Base-by-base conservation (phyloP, 2,797 vertebrate species). In the Gymnoscopelus microlampas region DNA sequence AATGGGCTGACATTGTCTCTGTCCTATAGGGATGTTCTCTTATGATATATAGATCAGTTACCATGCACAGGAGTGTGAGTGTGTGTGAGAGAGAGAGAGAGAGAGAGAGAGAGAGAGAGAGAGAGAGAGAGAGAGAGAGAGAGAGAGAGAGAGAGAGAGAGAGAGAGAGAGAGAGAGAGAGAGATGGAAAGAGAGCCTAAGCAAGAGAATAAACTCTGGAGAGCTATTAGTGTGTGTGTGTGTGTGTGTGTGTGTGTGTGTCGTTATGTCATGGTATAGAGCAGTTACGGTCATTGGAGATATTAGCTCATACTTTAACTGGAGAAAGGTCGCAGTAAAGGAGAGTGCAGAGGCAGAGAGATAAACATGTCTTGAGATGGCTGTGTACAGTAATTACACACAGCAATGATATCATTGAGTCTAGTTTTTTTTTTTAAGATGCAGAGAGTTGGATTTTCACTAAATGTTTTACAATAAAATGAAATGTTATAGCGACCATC, bases 401-500 rank as follows among this genome's bases (percentile, higher is more conserved):
- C 64, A 63, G 32, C 65, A 69, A 76, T 75, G 76, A 74, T 70
- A 78, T 73, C 74, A 75, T 29, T 19, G 66, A 59, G 44, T 66
- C 47, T 64, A 44, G 39, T 44, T 44, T 29, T 29, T 29, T 29
- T 10, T 10, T 14, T 51, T 59, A 75, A 79, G 77, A 73, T 77
- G 75, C 81, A 74, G 70, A 74, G 70, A 59, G 19, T 63, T 66
- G 65, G 69, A 70, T 75, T 80, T 73, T 49, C 48, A 13, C 63
- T n/a, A 48, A 50, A 53, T 74, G 65, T 15, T 69, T 73, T 57
- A 15, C 76, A 64, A 64, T 70, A 66, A 73, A 84, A 81, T 53
- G 10, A 79, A 76, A 68, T 75, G 68, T 71, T 79, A 74, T 71
- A 53, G 68, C 64, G 60, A 76, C 68, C 80, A 81, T 85, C 76